A percentile compares a stretch with the other conserved stretches of the same genome.
These are phyloP conservation scores for Synchiropus splendidus DNA, from an alignment of 2,113 vertebrate genomes.

Conservation along the genomic window DNA sequence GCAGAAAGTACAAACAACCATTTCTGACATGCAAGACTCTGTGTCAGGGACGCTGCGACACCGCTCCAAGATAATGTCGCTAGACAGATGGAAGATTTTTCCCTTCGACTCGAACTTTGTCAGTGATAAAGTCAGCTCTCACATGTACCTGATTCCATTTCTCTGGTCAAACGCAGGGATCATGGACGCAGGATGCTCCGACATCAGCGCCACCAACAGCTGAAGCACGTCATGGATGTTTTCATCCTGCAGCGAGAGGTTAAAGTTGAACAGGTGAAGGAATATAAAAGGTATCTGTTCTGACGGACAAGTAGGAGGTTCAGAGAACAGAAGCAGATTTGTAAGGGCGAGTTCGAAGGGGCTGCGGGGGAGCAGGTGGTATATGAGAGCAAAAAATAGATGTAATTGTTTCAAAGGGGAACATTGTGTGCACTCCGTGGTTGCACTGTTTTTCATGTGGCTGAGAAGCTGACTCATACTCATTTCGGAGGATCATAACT, in stretches of 20 bases:
- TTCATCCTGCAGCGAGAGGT: slow-evolving; percentile 78
- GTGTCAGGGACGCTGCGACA: neutral
- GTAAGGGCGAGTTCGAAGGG: too few relatives aligned
- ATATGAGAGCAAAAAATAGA: slow-evolving; percentile 37
- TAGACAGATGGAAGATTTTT: too few relatives aligned
- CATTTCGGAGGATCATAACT: slow-evolving; percentile 47
- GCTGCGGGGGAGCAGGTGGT: too few relatives aligned
- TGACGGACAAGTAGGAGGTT: slow-evolving; percentile 11
- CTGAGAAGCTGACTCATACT: slow-evolving; percentile 54
- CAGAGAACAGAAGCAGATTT: slow-evolving; percentile 28
- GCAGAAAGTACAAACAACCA: neutral
- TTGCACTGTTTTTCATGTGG: slow-evolving; percentile 42
- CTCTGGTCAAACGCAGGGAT: slow-evolving; percentile 98
- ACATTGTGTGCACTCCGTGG: slow-evolving; percentile 49
- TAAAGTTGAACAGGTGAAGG: slow-evolving; percentile 10
- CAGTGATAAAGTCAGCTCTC: too few relatives aligned
- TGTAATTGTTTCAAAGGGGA: slow-evolving; percentile 41
- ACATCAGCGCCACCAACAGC: slow-evolving; percentile 95
- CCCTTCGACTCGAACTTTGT: too few relatives aligned
- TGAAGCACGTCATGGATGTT: slow-evolving; percentile 98
- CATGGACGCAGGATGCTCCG: slow-evolving; percentile 97
- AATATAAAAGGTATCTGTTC: neutral
- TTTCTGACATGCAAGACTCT: neutral
- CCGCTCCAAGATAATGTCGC: too few relatives aligned
- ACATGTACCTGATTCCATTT: slow-evolving; percentile 98